phyloP scores from a whole-genome alignment of 1,140 invertebrate genomes.

The Drosophila chauvacae region DNA sequence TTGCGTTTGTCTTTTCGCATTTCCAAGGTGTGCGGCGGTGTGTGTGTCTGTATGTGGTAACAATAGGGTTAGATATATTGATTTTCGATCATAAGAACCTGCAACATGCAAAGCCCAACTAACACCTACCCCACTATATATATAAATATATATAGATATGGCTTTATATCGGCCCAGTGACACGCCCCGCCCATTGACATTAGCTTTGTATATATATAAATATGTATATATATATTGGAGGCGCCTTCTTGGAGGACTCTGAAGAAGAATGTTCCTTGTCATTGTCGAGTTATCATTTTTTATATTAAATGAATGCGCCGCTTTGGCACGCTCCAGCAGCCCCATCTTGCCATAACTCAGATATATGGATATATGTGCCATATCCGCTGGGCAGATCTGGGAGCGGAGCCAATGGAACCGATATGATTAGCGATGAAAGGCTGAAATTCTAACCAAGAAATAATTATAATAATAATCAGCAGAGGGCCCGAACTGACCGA shows the following conservation, averaged over 20 bases:
- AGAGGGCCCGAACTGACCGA: slow-evolving; percentile 43
- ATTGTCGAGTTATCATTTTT: slow-evolving; percentile 78
- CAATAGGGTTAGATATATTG: slow-evolving; percentile 70
- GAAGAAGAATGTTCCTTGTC: slow-evolving; percentile 45
- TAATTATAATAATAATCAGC: slow-evolving; percentile 20
- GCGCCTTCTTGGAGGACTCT: slow-evolving; percentile 20
- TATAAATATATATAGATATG: slow-evolving; percentile 17
- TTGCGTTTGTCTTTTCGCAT: slow-evolving; percentile 45
- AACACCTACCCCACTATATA: slow-evolving; percentile 19
- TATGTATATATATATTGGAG: not conserved
- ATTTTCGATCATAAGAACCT: slow-evolving; percentile 81
- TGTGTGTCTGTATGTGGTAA: slow-evolving; percentile 20
- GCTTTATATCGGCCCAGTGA: slow-evolving; percentile 27
- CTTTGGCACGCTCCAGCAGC: slow-evolving; percentile 66
- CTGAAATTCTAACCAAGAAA: slow-evolving; percentile 3
- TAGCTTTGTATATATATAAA: not conserved
- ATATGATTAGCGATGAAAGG: slow-evolving; percentile 44
- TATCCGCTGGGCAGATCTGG: slow-evolving; percentile 15
- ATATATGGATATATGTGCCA: not conserved
- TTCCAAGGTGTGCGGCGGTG: slow-evolving; percentile 12
- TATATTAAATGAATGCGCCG: slow-evolving; percentile 71
- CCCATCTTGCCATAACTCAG: not conserved
- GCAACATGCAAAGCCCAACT: slow-evolving; percentile 62
- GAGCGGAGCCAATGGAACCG: slow-evolving; percentile 1
- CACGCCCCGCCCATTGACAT: slow-evolving; percentile 53